Base-by-base conservation (phyloP, 2,888 invertebrate genomes). In the Leptothorax acervorum region DNA sequence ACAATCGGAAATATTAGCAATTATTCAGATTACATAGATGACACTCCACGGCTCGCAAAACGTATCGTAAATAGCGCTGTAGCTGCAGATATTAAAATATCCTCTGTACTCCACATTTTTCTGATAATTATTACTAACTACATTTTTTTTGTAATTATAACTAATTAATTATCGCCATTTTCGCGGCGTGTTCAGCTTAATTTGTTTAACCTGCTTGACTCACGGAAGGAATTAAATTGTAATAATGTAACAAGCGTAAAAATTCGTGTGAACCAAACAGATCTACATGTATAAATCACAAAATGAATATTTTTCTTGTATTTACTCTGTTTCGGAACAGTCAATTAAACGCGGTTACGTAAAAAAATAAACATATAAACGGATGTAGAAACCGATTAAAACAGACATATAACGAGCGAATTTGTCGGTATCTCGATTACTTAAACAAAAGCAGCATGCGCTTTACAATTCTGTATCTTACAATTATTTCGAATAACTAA, bases 191-290 rank as follows among this genome's bases (percentile, higher is more conserved):
- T 2, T 39, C 39, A 28, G 18, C 0, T 39, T 55, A 11, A 73
- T 28, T 73, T 18, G 39, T 73, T 53, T 28, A 73, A 55, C 12
- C 11, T 15, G n/a, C 9, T 31, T 31, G 28, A 68, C 9, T 68
- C n/a, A 35, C 12, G 18, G 15, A 35, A 71, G 35, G 35, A 15
- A 71, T 71, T 71, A 71, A 71, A 53, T 71, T 5, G 4, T 42
- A 23, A 31, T 35, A 53, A 70, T n/a, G 15, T 23, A n/a, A 71
- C 8, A 23, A 53, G 15, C 39, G 51, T 1, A 70, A 70, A 65
- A 51, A 70, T 35, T 15, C 35, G 53, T 5, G 2, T 5, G 2
- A 31, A n/a, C 39, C 12, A 66, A 12, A 45, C 31, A n/a, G n/a
- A 51, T 51, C 51, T 35, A 51, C 48, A n/a, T 68, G 31, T 11